These are phyloP conservation scores for Phaetusa simplex DNA, from an alignment of 2,113 vertebrate genomes.

Conservation along the genomic window DNA sequence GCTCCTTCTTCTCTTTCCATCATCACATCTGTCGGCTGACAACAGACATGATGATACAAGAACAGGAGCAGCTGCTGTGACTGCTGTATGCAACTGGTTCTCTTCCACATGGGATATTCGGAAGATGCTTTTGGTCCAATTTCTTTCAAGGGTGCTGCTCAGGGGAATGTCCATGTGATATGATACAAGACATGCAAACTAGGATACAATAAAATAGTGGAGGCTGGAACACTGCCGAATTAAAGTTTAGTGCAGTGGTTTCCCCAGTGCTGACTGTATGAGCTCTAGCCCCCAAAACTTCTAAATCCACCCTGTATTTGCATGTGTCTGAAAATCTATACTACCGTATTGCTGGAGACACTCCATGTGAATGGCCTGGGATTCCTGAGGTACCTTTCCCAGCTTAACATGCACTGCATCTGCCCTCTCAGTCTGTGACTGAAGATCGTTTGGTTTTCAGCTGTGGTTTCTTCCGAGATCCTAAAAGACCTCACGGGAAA, in stretches of 20 bases:
- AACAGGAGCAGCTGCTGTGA: background rate
- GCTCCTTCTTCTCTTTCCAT: background rate
- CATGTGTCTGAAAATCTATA: background rate
- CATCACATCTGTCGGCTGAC: background rate
- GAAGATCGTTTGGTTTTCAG: background rate
- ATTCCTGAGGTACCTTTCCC: background rate
- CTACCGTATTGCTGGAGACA: background rate
- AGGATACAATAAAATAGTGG: background rate
- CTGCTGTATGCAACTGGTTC: background rate
- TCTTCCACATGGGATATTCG: background rate
- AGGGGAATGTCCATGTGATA: background rate
- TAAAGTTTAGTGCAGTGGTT: background rate
- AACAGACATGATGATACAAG: background rate
- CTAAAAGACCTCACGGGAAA: background rate
- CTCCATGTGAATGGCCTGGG: background rate
- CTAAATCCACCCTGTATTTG: background rate
- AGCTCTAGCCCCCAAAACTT: background rate
- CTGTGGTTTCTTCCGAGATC: background rate
- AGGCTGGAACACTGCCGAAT: background rate
- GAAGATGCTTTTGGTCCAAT: background rate
- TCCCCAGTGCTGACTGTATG: background rate
- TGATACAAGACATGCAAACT: background rate
- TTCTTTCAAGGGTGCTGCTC: background rate
- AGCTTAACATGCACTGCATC: background rate
- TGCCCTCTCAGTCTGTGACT: background rate